These are phyloP conservation scores for Cossypha niveicapilla DNA, from an alignment of 2,797 vertebrate species.

Conservation along the genomic window DNA sequence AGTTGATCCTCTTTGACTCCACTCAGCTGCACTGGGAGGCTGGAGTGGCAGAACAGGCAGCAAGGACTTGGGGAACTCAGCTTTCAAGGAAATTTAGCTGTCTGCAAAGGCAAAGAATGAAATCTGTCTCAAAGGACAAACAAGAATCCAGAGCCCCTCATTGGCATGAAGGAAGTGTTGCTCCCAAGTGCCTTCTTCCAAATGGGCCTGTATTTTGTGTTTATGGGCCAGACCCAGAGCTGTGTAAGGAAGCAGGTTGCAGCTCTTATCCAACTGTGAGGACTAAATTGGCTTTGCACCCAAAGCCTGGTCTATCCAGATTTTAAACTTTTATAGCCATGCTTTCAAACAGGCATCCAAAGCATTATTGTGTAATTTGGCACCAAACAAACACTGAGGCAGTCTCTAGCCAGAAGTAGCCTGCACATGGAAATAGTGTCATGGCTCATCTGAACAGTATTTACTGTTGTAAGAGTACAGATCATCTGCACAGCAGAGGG, in stretches of 20 bases:
- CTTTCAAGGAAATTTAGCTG: background rate
- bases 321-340: background rate
- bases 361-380: background rate
- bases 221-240: background rate
- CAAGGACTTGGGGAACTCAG: background rate
- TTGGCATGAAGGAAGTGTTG: background rate
- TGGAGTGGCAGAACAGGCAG: background rate
- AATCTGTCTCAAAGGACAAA: background rate
- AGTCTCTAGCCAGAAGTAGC: background rate
- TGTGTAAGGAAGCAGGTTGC: background rate
- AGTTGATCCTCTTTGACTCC: background rate
- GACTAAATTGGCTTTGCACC: background rate
- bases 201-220: background rate
- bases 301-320: background rate
- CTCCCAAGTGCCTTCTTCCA: background rate
- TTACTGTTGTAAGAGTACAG: background rate
- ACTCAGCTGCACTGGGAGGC: background rate
- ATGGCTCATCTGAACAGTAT: background rate
- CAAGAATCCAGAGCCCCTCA: background rate
- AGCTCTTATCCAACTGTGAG: background rate
- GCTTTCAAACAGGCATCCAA: background rate
- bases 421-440: background rate
- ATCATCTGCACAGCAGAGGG: background rate
- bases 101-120: background rate
- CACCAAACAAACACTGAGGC: background rate